A percentile compares a stretch with the other conserved stretches of the same genome.
These are phyloP conservation scores for Chrysopa pallens DNA, from an alignment of 1,140 invertebrate species.

Conservation along the genomic window DNA sequence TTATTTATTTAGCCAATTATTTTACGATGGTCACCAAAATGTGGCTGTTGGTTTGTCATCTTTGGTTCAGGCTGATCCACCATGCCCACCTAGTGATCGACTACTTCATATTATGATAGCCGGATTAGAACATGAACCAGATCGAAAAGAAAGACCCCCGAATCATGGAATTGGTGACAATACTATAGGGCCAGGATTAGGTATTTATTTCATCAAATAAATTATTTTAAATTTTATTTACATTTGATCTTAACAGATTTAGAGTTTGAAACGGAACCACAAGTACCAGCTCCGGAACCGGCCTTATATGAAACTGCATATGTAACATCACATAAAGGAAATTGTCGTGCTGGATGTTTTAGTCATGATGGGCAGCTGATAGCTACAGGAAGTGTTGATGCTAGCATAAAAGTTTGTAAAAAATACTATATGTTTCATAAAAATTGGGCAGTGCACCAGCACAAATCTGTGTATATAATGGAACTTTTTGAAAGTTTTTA, in stretches of 20 bases:
- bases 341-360: conserved; percentile 88
- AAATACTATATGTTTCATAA: neutral
- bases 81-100: conserved; percentile 86
- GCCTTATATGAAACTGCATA: conserved; percentile 96
- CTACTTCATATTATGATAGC: conserved; percentile 68
- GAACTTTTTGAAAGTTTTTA: no score
- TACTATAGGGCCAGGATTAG: conserved; percentile 62
- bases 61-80: conserved; percentile 68
- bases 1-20: conserved; percentile 50
- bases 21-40: conserved; percentile 85
- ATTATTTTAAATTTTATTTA: conserved; percentile 8
- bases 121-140: conserved; percentile 76
- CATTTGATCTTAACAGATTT: conserved; percentile 44
- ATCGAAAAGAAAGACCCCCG: conserved; percentile 39
- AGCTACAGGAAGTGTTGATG: conserved; percentile 95
- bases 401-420: conserved; percentile 74
- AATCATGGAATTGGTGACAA: conserved; percentile 42
- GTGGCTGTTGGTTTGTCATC: conserved; percentile 69
- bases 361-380: conserved; percentile 86
- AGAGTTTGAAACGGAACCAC: conserved; percentile 90
- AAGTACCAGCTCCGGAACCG: conserved; percentile 76
- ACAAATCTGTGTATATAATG: no score
- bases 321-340: conserved; percentile 95
- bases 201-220: conserved; percentile 17
- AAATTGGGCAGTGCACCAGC: no score